Evolutionary conservation across 1,140 invertebrate species (phyloP).

Genomic region (Thalassaphorura encarpata): DNA sequence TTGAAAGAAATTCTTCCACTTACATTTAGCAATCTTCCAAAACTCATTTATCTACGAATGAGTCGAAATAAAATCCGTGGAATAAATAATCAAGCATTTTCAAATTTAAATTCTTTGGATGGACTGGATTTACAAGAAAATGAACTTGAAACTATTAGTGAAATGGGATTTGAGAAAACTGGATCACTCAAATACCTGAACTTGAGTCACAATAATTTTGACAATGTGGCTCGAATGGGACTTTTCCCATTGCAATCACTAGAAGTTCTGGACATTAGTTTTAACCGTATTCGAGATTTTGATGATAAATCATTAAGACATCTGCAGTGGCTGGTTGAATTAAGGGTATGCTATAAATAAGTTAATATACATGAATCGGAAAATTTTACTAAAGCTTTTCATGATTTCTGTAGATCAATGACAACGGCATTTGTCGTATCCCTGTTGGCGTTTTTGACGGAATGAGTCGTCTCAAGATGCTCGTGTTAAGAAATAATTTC

Average conservation of each 20-base stretch:
- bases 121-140: slow-evolving; percentile 71
- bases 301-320: slow-evolving; percentile 49
- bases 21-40: slow-evolving; percentile 61
- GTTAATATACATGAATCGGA: neutral
- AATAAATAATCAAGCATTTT: slow-evolving; percentile 60
- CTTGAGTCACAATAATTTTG: slow-evolving; percentile 53
- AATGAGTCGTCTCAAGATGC: slow-evolving; percentile 66
- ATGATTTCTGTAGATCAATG: slow-evolving; percentile 40
- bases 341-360: slow-evolving; percentile 46
- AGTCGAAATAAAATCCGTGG: slow-evolving; percentile 55
- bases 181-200: slow-evolving; percentile 69
- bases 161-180: slow-evolving; percentile 63
- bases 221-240: slow-evolving; percentile 57
- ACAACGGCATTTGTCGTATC: slow-evolving; percentile 41
- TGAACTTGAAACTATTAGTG: slow-evolving; percentile 54
- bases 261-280: slow-evolving; percentile 67
- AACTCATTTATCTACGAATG: slow-evolving; percentile 63
- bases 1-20: slow-evolving; percentile 63
- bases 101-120: slow-evolving; percentile 60
- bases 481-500: slow-evolving; percentile 67
- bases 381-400: neutral
- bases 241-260: slow-evolving; percentile 57
- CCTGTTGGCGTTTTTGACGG: slow-evolving; percentile 60
- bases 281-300: slow-evolving; percentile 59
- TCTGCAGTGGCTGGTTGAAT: slow-evolving; percentile 72